These are phyloP conservation scores for Omphaloscelis lunosa DNA, from an alignment of 2,888 invertebrate species.

Conservation along the genomic window DNA sequence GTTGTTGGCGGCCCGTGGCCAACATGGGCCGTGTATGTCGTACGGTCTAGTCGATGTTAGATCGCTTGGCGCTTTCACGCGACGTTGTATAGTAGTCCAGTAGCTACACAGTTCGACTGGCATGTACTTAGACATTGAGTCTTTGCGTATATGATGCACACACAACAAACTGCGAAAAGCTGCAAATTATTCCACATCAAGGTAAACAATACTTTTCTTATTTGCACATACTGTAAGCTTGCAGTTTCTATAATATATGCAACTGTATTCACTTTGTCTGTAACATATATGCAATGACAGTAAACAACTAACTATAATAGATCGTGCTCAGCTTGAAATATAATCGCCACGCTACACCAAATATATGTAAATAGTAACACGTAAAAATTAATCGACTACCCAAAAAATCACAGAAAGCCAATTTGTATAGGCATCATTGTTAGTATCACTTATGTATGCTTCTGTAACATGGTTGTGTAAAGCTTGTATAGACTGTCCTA, in stretches of 20 bases:
- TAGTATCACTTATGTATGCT: conserved; percentile 71
- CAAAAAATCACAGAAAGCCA: conserved; percentile 42
- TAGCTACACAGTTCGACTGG: conserved; percentile 58
- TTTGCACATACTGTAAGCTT: conserved; percentile 59
- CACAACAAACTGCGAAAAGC: conserved; percentile 43
- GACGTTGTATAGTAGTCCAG: conserved; percentile 66
- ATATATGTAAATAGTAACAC: conserved; percentile 66
- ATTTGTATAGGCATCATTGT: conserved; percentile 58
- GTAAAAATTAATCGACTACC: conserved; percentile 26
- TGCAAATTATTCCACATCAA: conserved; percentile 45
- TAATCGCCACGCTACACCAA: conserved; percentile 60
- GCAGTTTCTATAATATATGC: conserved; percentile 41
- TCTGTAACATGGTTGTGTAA: conserved; percentile 77
- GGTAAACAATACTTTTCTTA: conserved; percentile 51
- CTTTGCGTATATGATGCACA: conserved; percentile 65
- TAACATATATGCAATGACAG: conserved; percentile 69
- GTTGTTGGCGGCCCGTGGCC: conserved; percentile 74
- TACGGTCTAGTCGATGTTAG: conserved; percentile 86
- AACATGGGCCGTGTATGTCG: conserved; percentile 81
- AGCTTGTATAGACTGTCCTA: conserved; percentile 73
- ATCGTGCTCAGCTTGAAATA: conserved; percentile 59
- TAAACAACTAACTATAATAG: conserved; percentile 54
- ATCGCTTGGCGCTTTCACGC: conserved; percentile 85
- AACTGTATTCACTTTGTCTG: conserved; percentile 55
- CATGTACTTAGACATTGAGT: conserved; percentile 55